These are phyloP conservation scores for Labrus mixtus DNA, from an alignment of 2,113 vertebrate species.

Conservation along the genomic window DNA sequence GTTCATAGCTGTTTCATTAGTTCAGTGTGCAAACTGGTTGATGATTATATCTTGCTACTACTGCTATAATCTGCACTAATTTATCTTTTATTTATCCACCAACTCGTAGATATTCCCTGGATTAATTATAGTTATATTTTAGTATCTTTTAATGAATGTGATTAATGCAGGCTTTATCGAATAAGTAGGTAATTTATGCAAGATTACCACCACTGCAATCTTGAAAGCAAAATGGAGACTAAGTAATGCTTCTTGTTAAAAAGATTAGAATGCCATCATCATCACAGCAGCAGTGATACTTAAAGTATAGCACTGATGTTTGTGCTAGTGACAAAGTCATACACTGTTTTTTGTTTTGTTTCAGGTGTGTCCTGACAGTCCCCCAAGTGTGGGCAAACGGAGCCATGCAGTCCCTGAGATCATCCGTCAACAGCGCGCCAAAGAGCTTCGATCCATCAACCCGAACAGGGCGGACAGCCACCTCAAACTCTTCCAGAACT, in stretches of 20 bases:
- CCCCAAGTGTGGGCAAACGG: slow-evolving; percentile 89
- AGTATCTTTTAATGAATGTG: slow-evolving; percentile 18
- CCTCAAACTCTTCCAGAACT: slow-evolving; percentile 85
- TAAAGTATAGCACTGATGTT: slow-evolving; percentile 1
- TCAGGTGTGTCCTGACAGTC: slow-evolving; percentile 89
- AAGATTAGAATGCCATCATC: no score
- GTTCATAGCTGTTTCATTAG: not conserved
- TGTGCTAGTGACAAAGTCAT: not conserved
- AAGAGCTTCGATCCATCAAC: slow-evolving; percentile 76
- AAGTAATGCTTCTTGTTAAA: not conserved
- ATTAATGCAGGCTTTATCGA: slow-evolving; percentile 44
- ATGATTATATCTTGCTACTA: slow-evolving; percentile 30
- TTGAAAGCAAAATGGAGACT: slow-evolving; percentile 28
- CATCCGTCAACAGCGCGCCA: slow-evolving; percentile 80
- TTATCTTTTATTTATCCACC: slow-evolving; percentile 34
- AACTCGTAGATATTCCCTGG: slow-evolving; percentile 3
- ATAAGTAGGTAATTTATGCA: slow-evolving; percentile 56
- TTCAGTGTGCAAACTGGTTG: not conserved
- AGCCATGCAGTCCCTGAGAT: slow-evolving; percentile 91
- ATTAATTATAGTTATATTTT: slow-evolving; percentile 24
- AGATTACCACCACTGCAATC: slow-evolving; percentile 43
- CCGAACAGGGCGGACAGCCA: slow-evolving; percentile 73
- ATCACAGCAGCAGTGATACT: not conserved
- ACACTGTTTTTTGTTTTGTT: slow-evolving; percentile 10
- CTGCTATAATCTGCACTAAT: slow-evolving; percentile 21